Evolutionary conservation across 2,797 vertebrate species (phyloP).

Genomic region (Chelon labrosus): DNA sequence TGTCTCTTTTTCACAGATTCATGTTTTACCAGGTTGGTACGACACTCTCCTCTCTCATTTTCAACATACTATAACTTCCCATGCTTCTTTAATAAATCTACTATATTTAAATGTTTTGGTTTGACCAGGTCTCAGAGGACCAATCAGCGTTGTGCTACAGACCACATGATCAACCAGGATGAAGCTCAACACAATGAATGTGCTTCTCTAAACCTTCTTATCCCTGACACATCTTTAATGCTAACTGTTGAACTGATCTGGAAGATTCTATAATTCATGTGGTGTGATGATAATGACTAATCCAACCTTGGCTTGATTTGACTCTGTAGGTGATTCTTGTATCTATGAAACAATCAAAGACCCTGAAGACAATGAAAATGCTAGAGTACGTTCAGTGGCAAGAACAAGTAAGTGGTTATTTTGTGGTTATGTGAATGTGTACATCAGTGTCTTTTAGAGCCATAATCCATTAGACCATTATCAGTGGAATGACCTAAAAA

Average conservation of each 20-base stretch:
- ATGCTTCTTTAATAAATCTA: neutral
- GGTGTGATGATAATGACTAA: neutral
- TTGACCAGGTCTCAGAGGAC: neutral
- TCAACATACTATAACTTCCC: accelerated
- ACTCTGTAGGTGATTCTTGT: neutral
- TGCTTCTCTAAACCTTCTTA: neutral
- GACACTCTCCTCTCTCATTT: neutral
- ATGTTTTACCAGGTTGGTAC: constrained; percentile 21
- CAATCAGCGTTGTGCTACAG: constrained; percentile 8
- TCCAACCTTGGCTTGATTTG: neutral
- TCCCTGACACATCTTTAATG: neutral
- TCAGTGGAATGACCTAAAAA: no score
- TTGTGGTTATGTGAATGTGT: accelerated
- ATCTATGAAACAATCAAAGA: neutral
- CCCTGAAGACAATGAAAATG: accelerated
- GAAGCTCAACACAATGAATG: neutral
- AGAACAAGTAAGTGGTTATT: neutral
- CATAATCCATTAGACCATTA: no score
- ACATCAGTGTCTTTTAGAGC: neutral
- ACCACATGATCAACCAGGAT: constrained; percentile 9
- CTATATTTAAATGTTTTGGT: neutral
- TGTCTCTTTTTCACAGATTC: constrained; percentile 3
- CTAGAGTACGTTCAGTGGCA: neutral
- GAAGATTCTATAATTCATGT: neutral
- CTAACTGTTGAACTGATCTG: no score